Evolutionary conservation across 2,888 invertebrate species (phyloP).

Genomic region (Mechanitis mazaeus): DNA sequence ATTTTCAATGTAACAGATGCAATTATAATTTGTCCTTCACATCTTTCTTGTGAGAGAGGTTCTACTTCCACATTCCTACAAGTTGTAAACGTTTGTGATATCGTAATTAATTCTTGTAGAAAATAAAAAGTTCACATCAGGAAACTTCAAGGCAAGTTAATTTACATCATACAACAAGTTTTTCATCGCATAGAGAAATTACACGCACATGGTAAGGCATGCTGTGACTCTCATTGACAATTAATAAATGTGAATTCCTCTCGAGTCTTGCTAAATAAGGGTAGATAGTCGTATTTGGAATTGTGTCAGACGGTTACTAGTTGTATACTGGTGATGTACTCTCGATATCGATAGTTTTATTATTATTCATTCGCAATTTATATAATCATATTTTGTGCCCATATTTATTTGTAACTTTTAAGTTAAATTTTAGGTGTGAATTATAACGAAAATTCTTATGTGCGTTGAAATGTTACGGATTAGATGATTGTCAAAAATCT

Average conservation of each 20-base stretch:
- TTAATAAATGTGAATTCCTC: slow-evolving; percentile 40
- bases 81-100: too few relatives aligned
- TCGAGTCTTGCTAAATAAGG: slow-evolving; percentile 32
- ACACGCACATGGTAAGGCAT: slow-evolving; percentile 19
- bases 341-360: neutral
- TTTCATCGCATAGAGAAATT: slow-evolving; percentile 25
- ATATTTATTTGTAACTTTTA: too few relatives aligned
- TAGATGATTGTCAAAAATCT: too few relatives aligned
- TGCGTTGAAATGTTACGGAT: too few relatives aligned
- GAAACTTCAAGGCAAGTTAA: neutral
- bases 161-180: slow-evolving; percentile 12
- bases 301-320: slow-evolving; percentile 19
- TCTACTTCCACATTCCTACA: too few relatives aligned
- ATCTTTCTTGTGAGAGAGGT: too few relatives aligned
- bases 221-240: slow-evolving; percentile 38
- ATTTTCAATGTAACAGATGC: too few relatives aligned
- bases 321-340: slow-evolving; percentile 20
- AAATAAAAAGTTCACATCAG: neutral
- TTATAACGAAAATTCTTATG: too few relatives aligned
- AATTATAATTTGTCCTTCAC: too few relatives aligned
- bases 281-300: slow-evolving; percentile 22
- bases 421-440: too few relatives aligned
- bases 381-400: too few relatives aligned
- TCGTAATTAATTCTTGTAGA: neutral
- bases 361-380: too few relatives aligned